phyloP scores from a whole-genome alignment of 2,113 vertebrate species.

The Podiceps cristatus region DNA sequence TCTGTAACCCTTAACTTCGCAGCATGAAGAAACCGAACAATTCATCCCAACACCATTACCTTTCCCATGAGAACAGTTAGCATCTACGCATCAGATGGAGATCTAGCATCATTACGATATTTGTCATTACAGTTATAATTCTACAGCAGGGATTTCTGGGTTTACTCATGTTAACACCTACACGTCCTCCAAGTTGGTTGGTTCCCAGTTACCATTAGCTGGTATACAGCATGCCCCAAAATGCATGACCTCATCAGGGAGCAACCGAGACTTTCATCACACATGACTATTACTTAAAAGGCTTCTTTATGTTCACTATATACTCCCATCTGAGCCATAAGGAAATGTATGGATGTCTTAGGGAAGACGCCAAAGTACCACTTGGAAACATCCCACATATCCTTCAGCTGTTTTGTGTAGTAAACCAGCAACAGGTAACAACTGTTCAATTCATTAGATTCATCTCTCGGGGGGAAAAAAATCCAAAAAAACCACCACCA shows the following conservation, averaged over 20 bases:
- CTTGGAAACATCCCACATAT: not conserved
- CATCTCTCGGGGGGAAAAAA: not conserved
- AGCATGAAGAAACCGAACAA: not conserved
- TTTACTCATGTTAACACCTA: slow-evolving; percentile 35
- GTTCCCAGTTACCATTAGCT: not conserved
- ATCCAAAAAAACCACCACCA: too few relatives aligned
- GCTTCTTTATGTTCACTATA: not conserved
- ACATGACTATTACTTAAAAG: not conserved
- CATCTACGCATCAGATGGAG: not conserved
- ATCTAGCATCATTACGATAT: not conserved
- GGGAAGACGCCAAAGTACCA: not conserved
- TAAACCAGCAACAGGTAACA: slow-evolving; percentile 28
- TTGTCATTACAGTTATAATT: not conserved
- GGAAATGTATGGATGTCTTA: not conserved
- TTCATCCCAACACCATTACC: not conserved
- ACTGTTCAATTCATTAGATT: slow-evolving; percentile 1
- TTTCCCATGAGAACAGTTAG: not conserved
- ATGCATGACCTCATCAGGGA: not conserved
- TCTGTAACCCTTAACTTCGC: not conserved
- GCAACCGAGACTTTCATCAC: not conserved
- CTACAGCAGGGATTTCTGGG: slow-evolving; percentile 10
- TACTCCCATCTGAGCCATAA: not conserved
- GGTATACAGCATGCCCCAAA: not conserved
- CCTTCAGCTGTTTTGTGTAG: not conserved
- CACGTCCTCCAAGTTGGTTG: not conserved